A percentile compares a stretch with the other conserved stretches of the same genome.
Conservation (phyloP, 1,140 invertebrate species). For the Brachionus rubens region DNA sequence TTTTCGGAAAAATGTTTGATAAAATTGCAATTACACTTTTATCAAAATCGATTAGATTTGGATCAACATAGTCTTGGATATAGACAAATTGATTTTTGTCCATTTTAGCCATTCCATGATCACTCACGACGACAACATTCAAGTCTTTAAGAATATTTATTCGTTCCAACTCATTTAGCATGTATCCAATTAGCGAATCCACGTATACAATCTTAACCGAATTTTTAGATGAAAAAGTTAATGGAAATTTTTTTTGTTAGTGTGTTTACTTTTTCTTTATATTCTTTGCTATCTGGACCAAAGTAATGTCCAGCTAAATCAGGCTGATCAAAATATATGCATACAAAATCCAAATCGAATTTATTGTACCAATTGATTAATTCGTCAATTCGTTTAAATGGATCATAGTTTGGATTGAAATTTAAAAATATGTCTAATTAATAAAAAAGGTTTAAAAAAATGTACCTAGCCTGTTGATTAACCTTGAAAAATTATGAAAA, state of each 20-base stretch:
- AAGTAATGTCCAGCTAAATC: slow-evolving; percentile 63
- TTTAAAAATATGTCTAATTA: slow-evolving; percentile 11
- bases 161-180: slow-evolving; percentile 51
- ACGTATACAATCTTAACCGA: slow-evolving; percentile 5
- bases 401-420: slow-evolving; percentile 33
- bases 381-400: slow-evolving; percentile 63
- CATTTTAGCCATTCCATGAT: slow-evolving; percentile 71
- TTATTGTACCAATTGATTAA: slow-evolving; percentile 69
- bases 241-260: too few species aligned
- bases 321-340: slow-evolving; percentile 73
- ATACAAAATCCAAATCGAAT: slow-evolving; percentile 61
- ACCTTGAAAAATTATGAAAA: too few species aligned
- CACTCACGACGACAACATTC: slow-evolving; percentile 71
- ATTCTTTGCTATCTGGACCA: slow-evolving; percentile 37
- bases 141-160: slow-evolving; percentile 53
- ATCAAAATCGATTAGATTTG: slow-evolving; percentile 50
- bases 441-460: not conserved
- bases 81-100: slow-evolving; percentile 63
- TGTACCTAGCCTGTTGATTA: too few species aligned
- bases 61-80: slow-evolving; percentile 64
- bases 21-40: slow-evolving; percentile 17
- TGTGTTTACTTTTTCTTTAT: not conserved
- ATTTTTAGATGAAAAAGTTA: too few species aligned
- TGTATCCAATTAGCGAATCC: slow-evolving; percentile 50
- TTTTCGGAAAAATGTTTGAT: slow-evolving; percentile 29